Conservation (phyloP, 2,888 invertebrate species). For the Athetis lepigone region DNA sequence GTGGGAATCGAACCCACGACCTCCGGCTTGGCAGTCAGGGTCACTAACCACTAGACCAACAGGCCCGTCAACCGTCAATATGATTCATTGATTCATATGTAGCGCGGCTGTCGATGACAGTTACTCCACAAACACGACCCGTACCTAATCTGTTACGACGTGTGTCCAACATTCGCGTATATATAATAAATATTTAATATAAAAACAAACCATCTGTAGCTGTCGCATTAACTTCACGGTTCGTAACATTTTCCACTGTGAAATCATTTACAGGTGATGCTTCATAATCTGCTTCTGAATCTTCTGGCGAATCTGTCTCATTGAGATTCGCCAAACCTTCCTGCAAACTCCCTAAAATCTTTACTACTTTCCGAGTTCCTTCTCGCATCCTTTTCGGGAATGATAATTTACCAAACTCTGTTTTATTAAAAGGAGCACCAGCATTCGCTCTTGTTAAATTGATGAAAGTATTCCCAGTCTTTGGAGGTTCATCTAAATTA, state of each 20-base stretch:
- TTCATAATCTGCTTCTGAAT: constrained; percentile 4
- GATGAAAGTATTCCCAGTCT: background rate
- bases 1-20: too few species aligned
- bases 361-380: background rate
- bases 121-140: constrained; percentile 7
- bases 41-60: too few species aligned
- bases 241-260: constrained; percentile 1
- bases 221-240: background rate
- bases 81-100: background rate
- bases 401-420: constrained; percentile 1
- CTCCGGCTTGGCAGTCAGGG: too few species aligned
- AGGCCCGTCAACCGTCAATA: too few species aligned
- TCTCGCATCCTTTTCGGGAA: background rate
- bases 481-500: background rate
- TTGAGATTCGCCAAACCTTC: background rate
- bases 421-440: background rate
- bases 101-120: background rate
- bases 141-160: background rate
- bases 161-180: background rate
- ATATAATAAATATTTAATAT: background rate
- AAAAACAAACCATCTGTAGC: background rate
- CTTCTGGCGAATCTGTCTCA: background rate
- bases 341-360: background rate
- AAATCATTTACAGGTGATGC: constrained; percentile 1
- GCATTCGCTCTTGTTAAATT: constrained; percentile 4